Evolutionary conservation across 2,113 vertebrate species (phyloP).

Genomic region (Clupea harengus): DNA sequence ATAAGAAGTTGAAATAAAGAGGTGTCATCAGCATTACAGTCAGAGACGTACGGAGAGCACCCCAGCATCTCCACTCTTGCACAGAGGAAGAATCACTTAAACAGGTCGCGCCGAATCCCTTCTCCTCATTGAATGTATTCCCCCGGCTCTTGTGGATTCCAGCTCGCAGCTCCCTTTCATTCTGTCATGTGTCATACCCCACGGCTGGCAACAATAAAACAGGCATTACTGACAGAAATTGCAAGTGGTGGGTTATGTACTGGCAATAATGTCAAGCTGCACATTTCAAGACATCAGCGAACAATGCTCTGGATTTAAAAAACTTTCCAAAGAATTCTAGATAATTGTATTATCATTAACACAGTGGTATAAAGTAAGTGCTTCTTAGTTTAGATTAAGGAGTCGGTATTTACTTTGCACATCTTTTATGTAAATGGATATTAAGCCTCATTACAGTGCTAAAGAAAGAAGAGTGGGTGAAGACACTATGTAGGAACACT

Average conservation of each 20-base stretch:
- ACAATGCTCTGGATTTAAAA: background rate
- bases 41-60: background rate
- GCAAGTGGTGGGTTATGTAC: background rate
- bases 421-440: background rate
- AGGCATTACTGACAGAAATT: slow-evolving; percentile 1
- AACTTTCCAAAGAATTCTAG: background rate
- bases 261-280: background rate
- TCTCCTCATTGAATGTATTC: slow-evolving; percentile 1
- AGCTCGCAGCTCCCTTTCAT: background rate
- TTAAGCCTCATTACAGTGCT: background rate
- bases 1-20: slow-evolving; percentile 58
- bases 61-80: background rate
- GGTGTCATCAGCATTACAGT: background rate
- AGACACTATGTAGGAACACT: background rate
- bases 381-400: background rate
- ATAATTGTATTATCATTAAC: background rate
- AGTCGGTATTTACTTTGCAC: background rate
- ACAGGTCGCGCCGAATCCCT: background rate
- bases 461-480: background rate
- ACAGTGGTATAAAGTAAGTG: background rate
- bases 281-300: background rate
- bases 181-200: background rate
- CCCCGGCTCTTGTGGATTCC: background rate
- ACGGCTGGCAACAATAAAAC: background rate
- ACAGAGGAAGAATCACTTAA: background rate